A percentile compares a stretch with the other conserved stretches of the same genome.
Evolutionary conservation across 2,888 invertebrate genomes (phyloP).

Genomic region (Pterostichus madidus): DNA sequence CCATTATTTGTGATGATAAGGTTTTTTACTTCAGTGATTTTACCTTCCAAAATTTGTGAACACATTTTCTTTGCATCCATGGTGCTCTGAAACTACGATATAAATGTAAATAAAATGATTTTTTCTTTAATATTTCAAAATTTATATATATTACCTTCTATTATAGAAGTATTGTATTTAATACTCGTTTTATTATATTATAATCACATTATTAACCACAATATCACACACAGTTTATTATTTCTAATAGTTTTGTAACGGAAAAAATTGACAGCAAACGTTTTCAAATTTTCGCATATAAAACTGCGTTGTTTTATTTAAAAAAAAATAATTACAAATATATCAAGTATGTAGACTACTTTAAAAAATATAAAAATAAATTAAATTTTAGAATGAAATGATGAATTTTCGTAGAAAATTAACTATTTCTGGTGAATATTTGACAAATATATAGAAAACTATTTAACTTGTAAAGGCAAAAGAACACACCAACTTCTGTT

Average conservation of each 20-base stretch:
- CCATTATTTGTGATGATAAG: not conserved
- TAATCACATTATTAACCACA: not conserved
- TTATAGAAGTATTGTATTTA: not conserved
- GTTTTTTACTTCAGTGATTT: slow-evolving; percentile 37
- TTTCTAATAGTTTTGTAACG: slow-evolving; percentile 14
- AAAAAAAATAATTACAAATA: not conserved
- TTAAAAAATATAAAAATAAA: too few relatives aligned
- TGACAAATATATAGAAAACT: too few relatives aligned
- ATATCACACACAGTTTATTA: not conserved
- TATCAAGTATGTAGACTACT: not conserved
- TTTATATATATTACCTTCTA: slow-evolving; percentile 1
- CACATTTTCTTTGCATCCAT: slow-evolving; percentile 46
- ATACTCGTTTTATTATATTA: not conserved
- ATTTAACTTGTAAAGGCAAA: not conserved
- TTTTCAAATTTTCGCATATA: slow-evolving; percentile 18
- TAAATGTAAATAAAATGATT: not conserved
- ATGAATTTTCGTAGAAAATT: too few relatives aligned
- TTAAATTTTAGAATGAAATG: too few relatives aligned
- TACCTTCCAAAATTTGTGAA: slow-evolving; percentile 2
- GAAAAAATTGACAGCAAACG: slow-evolving; percentile 19
- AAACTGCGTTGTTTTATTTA: not conserved
- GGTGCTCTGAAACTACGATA: not conserved
- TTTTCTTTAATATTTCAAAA: not conserved
- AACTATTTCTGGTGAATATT: too few relatives aligned
- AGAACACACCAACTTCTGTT: not conserved